A percentile compares a stretch with the other conserved stretches of the same genome.
Evolutionary conservation across 35 echinoderm and acorn worm genomes (phyloP).

Genomic region (Lytechinus variegatus): DNA sequence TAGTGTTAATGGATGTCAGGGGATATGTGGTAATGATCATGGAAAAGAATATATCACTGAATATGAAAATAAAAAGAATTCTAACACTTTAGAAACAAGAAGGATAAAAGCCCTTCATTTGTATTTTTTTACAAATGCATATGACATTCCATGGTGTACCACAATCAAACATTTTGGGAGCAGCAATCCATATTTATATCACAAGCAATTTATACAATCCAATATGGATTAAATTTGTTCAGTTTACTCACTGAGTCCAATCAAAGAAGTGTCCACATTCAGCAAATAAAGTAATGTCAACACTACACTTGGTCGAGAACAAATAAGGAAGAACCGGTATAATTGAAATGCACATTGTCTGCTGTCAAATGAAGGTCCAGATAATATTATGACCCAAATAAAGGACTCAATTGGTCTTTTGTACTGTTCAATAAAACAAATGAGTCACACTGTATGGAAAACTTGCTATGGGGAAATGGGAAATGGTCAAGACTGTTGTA

Average conservation of each 20-base stretch:
- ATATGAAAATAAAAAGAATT: too few species aligned
- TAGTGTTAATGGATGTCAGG: too few species aligned
- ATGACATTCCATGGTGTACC: not conserved
- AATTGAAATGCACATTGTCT: not conserved
- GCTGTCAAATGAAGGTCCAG: not conserved
- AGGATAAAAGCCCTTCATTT: not conserved
- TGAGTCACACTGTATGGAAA: not conserved
- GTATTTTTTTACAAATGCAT: not conserved
- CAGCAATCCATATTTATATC: not conserved
- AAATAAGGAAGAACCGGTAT: not conserved
- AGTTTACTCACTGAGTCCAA: not conserved
- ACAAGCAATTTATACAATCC: not conserved
- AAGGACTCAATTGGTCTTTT: not conserved
- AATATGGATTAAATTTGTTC: not conserved
- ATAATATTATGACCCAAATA: not conserved
- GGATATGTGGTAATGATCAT: too few species aligned
- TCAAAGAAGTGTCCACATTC: conserved; percentile 11
- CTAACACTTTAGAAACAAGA: too few species aligned
- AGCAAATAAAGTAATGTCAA: not conserved
- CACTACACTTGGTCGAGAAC: not conserved
- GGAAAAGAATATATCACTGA: too few species aligned
- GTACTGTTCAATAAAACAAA: not conserved
- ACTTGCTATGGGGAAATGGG: not conserved
- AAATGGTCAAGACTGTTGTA: not conserved
- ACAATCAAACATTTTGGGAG: not conserved